These are phyloP conservation scores for Drosophila nigromelanica DNA, from an alignment of 1,140 invertebrate genomes.

Conservation along the genomic window DNA sequence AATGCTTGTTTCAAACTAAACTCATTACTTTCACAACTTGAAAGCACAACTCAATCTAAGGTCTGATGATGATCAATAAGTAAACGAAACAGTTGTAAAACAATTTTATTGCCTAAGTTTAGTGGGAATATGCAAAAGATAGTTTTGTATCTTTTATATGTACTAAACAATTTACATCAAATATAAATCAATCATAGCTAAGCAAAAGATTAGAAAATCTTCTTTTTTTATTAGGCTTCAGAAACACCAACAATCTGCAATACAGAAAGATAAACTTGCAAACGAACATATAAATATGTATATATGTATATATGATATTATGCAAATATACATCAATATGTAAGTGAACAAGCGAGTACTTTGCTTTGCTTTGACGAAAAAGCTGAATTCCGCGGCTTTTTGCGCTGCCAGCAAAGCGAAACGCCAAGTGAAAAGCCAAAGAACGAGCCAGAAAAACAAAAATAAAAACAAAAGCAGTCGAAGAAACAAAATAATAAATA, in stretches of 20 bases:
- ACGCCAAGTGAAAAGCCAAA: slow-evolving; percentile 65
- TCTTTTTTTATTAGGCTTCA: too few relatives aligned
- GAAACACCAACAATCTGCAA: too few relatives aligned
- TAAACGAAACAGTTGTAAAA: too few relatives aligned
- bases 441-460: slow-evolving; percentile 27
- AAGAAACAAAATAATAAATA: slow-evolving; percentile 36
- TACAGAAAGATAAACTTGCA: background rate
- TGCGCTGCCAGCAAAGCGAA: slow-evolving; percentile 72
- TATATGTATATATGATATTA: slow-evolving; percentile 4
- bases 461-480: slow-evolving; percentile 4
- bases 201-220: too few relatives aligned
- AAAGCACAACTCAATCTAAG: too few relatives aligned
- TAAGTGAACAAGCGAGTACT: slow-evolving; percentile 14
- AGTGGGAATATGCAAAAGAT: background rate
- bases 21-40: too few relatives aligned
- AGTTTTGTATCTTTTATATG: too few relatives aligned
- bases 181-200: too few relatives aligned
- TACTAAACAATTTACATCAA: too few relatives aligned
- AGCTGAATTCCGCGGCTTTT: slow-evolving; percentile 34
- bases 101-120: background rate
- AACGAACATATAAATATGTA: background rate
- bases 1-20: too few relatives aligned
- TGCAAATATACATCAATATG: slow-evolving; percentile 34
- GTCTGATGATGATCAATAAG: too few relatives aligned
- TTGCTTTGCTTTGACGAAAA: slow-evolving; percentile 25